phyloP scores from a whole-genome alignment of 2,113 vertebrate genomes.

The Malurus cyaneus region DNA sequence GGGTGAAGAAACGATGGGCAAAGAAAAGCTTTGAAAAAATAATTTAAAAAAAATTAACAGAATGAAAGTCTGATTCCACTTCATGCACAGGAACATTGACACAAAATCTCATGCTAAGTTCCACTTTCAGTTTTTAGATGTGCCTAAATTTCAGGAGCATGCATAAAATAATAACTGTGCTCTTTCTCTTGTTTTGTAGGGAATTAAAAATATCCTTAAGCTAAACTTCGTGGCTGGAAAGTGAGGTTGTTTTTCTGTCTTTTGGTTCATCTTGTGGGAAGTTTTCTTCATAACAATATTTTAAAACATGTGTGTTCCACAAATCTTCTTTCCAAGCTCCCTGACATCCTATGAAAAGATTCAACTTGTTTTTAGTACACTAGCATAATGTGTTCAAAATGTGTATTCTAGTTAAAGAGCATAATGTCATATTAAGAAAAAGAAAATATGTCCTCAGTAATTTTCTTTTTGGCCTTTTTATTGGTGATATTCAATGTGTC shows the following conservation, averaged over 20 bases:
- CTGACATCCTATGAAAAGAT: not conserved
- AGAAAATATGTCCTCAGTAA: not conserved
- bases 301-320: not conserved
- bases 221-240: not conserved
- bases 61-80: not conserved
- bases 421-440: not conserved
- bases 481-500: not conserved
- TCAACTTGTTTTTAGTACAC: not conserved
- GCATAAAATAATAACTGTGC: not conserved
- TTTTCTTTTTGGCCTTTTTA: not conserved
- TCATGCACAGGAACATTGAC: not conserved
- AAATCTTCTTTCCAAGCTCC: not conserved
- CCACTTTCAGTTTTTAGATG: not conserved
- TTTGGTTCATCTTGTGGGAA: not conserved
- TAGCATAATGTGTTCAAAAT: not conserved
- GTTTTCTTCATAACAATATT: not conserved
- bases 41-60: not conserved
- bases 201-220: not conserved
- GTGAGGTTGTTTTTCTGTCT: not conserved
- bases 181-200: not conserved
- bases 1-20: not conserved
- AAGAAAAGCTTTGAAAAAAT: conserved; percentile 26
- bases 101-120: not conserved
- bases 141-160: not conserved
- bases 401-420: not conserved